Evolutionary conservation across 1,140 invertebrate species (phyloP), one percentile per base, ranked within the genome.

Genomic region (Lepidurus apus): DNA sequence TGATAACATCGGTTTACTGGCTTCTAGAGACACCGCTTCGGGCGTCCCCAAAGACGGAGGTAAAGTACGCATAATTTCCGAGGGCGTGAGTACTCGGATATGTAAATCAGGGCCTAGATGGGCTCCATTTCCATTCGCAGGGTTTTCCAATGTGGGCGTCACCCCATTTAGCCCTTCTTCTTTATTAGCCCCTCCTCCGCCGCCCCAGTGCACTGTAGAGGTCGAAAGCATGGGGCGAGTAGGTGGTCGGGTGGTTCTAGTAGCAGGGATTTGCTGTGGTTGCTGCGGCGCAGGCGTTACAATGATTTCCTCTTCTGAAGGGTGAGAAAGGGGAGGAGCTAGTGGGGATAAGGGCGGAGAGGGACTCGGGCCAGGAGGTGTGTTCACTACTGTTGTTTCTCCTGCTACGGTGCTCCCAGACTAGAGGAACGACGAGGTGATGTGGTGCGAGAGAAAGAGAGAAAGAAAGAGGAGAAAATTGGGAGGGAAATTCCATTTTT

Each of bases 51-150:
- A 87, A 87, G 85, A 93, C 89, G 85, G 91, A 92, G 92, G 92
- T 85, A 93, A 90, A 84, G 92, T 93, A 87, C 91, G 90, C 92
- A 93, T 93, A 85, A 93, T 93, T 89, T 93, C 92, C 82, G 91
- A 93, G 81, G 92, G 92, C 83, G 92, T 93, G 85, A 93, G 89
- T 86, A 93, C 92, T 86, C 92, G 90, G 87, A 93, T 93, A 86
- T 93, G 91, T 85, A 91, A 91, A 87, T 93, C 91, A 84, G 85
- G 75, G 47, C n/a, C 42, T 43, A 34, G 4, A 34, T 34, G 34
- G 34, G 34, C 34, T 34, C 34, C 34, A 34, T 34, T 34, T 34
- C 34, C 34, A 34, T 34, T 34, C 34, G 34, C 34, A 34, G 34
- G 34, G 34, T 34, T 34, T 34, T 34, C 34, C 34, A 34, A 34